phyloP scores from a whole-genome alignment of 64 coral and sea anemone species.

The Dendronephthya gigantea region DNA sequence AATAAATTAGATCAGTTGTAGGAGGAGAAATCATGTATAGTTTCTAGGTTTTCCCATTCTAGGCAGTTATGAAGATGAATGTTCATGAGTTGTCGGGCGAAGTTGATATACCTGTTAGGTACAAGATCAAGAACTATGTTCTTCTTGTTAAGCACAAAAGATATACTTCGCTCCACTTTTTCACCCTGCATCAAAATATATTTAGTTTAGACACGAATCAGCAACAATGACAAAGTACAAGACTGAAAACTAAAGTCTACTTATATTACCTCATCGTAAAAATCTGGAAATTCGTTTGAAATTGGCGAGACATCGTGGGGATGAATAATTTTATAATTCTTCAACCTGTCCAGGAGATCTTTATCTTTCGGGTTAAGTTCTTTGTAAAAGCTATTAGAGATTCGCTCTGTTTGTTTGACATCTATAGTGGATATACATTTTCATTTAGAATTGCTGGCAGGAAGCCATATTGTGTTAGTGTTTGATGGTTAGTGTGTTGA shows the following conservation, averaged over 20 bases:
- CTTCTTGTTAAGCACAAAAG: background rate
- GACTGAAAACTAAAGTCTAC: background rate
- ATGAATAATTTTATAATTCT: background rate
- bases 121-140: background rate
- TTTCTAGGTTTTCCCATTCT: too few species aligned
- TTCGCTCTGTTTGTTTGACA: background rate
- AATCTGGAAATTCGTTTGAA: background rate
- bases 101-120: background rate
- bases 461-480: background rate
- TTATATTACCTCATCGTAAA: background rate
- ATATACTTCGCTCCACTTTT: conserved; percentile 7
- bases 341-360: background rate
- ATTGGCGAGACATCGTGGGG: background rate
- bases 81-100: background rate
- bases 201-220: background rate
- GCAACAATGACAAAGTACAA: background rate
- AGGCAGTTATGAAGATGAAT: background rate
- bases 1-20: too few species aligned
- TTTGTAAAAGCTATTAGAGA: background rate
- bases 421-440: background rate
- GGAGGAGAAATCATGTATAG: too few species aligned
- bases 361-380: background rate
- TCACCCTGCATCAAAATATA: background rate
- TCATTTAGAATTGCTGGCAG: too few species aligned
- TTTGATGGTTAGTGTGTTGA: background rate